Evolutionary conservation across 2,888 invertebrate species (phyloP), one percentile per base, ranked within the genome.

Genomic region (Hirtodrosophila histrioides): DNA sequence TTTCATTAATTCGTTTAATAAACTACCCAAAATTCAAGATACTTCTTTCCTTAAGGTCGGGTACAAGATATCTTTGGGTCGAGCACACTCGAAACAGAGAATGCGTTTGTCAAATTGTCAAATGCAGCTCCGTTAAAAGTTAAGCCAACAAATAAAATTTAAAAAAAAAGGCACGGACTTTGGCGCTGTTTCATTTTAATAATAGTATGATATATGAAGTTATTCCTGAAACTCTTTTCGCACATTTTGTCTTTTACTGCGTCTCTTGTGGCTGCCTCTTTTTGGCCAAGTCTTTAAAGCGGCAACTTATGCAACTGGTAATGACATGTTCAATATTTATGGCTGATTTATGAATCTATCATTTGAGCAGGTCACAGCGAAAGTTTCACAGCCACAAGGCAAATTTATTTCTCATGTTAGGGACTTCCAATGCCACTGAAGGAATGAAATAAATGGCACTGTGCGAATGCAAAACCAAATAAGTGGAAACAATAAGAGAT

Each of bases 321-420:
- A 61, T 68, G 85, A 82, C 79, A 75, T 48, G 69, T 61, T 62
- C 80, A 68, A 82, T 86, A 83, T 83, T 83, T 72, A 75, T 78
- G 64, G 69, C 78, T 77, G 86, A 83, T 83, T 86, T 83, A 83
- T 83, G 83, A 83, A 86, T 77, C 83, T 75, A 65, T 70, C 57
- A 55, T 48, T 55, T 35, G 44, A 58, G 61, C 37, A 23, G 43
- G 45, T 24, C 48, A 45, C n/a, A 51, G 58, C 41, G 53, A 55
- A 67, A 73, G 64, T 61, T 68, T 63, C 45, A 10, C 53, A 46
- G 53, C 77, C 49, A 12, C 24, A 49, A 50, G 79, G 68, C 83
- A 82, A 86, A 82, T 86, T 83, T 86, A 86, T 82, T 82, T 82
- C 73, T 80, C 82, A 73, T 86, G 82, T 82, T 69, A 71, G 75